Evolutionary conservation across 2,888 invertebrate species (phyloP), one percentile per base, ranked within the genome.

Genomic region (Drosophila macrothrix): DNA sequence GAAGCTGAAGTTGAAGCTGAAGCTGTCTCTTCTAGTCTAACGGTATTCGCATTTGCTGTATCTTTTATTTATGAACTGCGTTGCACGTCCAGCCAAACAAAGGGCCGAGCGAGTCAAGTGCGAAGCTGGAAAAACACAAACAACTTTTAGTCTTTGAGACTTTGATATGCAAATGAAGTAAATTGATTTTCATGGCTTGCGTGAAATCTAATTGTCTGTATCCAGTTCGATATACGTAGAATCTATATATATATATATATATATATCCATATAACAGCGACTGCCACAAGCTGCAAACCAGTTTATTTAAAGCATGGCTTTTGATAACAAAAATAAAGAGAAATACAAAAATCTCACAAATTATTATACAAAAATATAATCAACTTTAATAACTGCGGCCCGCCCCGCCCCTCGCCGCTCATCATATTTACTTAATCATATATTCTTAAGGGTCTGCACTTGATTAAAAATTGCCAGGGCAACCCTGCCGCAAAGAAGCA

Each of bases 61-160:
- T 90, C 86, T 86, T 88, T 89, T 89, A 89, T 89, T 89, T 90
- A 89, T 89, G 89, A 79, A 72, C 71, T 69, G 53, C 50, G 56
- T 78, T 74, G 79, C 74, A 61, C 50, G 71, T 37, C 46, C 46
- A 46, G 16, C 46, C 46, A 16, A 46, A 46, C 25, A 46, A 46
- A 46, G 25, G 9, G 16, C 46, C 9, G 46, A 16, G 25, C 9
- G 16, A 25, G 25, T 16, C 76, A 83, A 82, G 81, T 69, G 67
- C 4, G 29, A 28, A 37, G 37, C 10, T 25, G 28, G 29, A 39
- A 37, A 16, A 25, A 19, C 29, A n/a, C 16, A 46, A 4, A 2
- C 4, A 25, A 46, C 46, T 25, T 46, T 46, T 1, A 16, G 46
- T 46, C 28, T 25, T 46, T 46, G 46, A 25, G 46, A 46, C 25